phyloP scores from a whole-genome alignment of 2,797 vertebrate species.

The Pteronotus mesoamericanus region DNA sequence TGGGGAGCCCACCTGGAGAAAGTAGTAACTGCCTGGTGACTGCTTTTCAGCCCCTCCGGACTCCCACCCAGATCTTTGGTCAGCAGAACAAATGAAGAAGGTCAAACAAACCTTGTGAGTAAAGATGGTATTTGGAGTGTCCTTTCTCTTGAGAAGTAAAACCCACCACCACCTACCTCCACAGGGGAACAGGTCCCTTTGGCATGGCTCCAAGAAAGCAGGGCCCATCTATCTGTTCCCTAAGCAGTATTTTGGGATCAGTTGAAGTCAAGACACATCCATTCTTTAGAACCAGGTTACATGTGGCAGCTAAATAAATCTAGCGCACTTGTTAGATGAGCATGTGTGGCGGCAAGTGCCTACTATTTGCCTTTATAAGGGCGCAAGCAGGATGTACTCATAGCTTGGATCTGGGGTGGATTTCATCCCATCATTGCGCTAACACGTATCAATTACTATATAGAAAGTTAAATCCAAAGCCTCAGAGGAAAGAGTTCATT shows the following conservation, averaged over 20 bases:
- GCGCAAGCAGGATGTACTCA: neutral
- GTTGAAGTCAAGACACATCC: neutral
- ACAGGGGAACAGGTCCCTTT: neutral
- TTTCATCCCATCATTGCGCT: neutral
- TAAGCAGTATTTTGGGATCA: neutral
- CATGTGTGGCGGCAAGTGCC: neutral
- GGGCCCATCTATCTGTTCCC: neutral
- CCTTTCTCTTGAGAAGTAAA: neutral
- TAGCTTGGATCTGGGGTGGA: neutral
- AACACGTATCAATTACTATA: neutral
- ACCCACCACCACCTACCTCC: neutral
- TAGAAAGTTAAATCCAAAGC: neutral
- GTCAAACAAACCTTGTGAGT: neutral
- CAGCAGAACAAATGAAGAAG: neutral
- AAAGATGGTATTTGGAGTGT: neutral
- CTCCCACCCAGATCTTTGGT: neutral
- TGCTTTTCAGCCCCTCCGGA: rapidly evolving
- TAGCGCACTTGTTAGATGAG: neutral
- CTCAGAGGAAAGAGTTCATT: neutral
- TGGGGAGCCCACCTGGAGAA: neutral
- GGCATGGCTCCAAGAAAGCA: neutral
- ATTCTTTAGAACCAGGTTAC: neutral
- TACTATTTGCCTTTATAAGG: neutral
- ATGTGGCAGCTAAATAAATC: neutral
- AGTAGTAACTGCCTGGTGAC: neutral